Conservation (phyloP, 1,140 invertebrate genomes). For the Hypothenemus hampei region DNA sequence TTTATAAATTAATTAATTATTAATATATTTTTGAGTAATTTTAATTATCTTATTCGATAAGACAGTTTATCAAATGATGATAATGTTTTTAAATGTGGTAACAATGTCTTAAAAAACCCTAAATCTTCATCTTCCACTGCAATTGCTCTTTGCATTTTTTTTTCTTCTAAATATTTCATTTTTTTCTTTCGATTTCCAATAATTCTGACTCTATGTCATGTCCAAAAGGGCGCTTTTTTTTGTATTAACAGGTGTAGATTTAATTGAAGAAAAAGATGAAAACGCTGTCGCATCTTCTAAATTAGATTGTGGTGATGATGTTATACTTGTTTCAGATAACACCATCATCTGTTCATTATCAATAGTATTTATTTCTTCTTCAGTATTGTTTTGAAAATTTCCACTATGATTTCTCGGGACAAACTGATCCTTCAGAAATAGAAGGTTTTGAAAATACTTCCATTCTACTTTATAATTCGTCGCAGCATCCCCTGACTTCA, state of each 20-base stretch:
- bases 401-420: not conserved
- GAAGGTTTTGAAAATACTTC: conserved; percentile 19
- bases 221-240: not conserved
- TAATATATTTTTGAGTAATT: not conserved
- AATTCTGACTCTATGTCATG: not conserved
- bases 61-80: not conserved
- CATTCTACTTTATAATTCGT: conserved; percentile 1
- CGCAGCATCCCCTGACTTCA: conserved; percentile 15
- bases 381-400: conserved; percentile 5
- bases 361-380: not conserved
- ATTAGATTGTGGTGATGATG: too few relatives aligned
- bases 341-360: too few relatives aligned
- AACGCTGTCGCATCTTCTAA: too few relatives aligned
- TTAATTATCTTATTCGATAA: not conserved
- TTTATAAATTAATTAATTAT: too few relatives aligned
- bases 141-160: too few relatives aligned
- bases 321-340: too few relatives aligned
- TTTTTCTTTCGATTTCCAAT: not conserved
- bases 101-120: not conserved
- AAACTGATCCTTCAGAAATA: conserved; percentile 26
- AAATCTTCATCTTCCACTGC: not conserved
- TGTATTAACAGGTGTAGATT: not conserved
- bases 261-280: not conserved
- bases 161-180: not conserved
- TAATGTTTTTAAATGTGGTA: not conserved